Evolutionary conservation across 2,888 invertebrate genomes (phyloP), one percentile per base, ranked within the genome.

Genomic region (Anthophora plumipes): DNA sequence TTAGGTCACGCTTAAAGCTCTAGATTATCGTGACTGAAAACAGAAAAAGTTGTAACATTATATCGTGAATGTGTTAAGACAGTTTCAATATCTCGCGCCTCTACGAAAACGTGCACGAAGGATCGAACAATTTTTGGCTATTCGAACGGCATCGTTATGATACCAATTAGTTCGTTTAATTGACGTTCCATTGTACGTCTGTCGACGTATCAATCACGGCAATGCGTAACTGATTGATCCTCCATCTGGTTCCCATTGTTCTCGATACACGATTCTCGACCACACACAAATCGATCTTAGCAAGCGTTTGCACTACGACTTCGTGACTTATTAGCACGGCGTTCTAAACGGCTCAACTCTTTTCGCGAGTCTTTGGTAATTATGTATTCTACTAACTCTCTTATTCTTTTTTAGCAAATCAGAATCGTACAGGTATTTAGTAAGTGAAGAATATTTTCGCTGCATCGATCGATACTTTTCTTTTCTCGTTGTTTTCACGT

Each of bases 81-180:
- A 43, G 11, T 55, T 41, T 17, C 8, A 12, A 14, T 17, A 4
- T 17, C 9, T 4, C n/a, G 14, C 4, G 14, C 8, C 25, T n/a
- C 8, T 2, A 3, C 4, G 12, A 46, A 39, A 55, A 73, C 37
- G 17, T 4, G 12, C 1, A 1, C 0, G 12, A 12, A 14, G 5
- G n/a, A 43, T 1, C 31, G 25, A n/a, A 8, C 48, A 52, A 57
- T 54, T 60, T 41, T 71, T 31, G 55, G 11, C n/a, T 54, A 43
- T 46, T 57, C 20, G 50, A 17, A 4, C 11, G 25, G 39, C 50
- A 1, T 50, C 43, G 41, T 78, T 72, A 55, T 70, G 61, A 70
- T 55, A 55, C 17, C 71, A 72, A 82, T 80, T 82, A 75, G 41
- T 68, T 80, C 63, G 80, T 80, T 71, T 68, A 80, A 80, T 71